These are phyloP conservation scores for Molossus molossus DNA, from an alignment of 2,797 vertebrate species.

Conservation along the genomic window DNA sequence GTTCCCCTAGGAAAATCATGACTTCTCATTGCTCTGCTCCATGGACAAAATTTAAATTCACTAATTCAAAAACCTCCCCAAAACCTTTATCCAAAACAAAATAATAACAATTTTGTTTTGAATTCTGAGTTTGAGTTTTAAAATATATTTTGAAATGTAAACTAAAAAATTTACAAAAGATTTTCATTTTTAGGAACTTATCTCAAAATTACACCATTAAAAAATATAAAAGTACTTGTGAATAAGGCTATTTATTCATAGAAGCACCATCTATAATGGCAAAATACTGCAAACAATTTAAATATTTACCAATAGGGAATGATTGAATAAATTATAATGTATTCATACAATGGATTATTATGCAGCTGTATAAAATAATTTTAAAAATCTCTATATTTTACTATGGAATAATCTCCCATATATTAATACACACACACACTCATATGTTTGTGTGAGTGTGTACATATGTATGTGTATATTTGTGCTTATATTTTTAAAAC, in stretches of 20 bases:
- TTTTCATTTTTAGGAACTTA: conserved; percentile 2
- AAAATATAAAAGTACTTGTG: neutral
- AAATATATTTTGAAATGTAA: conserved; percentile 47
- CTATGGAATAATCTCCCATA: neutral
- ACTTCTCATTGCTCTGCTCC: conserved; percentile 10
- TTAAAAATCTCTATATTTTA: neutral
- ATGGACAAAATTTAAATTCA: conserved; percentile 63
- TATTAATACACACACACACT: neutral
- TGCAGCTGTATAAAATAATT: neutral
- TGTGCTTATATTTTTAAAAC: conserved; percentile 13
- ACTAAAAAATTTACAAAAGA: neutral
- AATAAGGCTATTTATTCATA: conserved; percentile 17
- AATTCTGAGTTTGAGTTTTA: conserved; percentile 39
- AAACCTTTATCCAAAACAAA: conserved; percentile 30
- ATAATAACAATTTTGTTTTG: conserved; percentile 26
- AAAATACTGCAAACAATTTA: conserved; percentile 23
- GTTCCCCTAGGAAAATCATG: conserved; percentile 41
- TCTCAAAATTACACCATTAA: neutral
- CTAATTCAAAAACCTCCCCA: conserved; percentile 51
- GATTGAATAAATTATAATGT: neutral
- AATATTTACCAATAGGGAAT: neutral
- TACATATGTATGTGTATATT: neutral
- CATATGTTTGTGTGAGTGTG: neutral
- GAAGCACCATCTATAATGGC: neutral
- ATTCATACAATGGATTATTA: neutral